Evolutionary conservation across 2,888 invertebrate genomes (phyloP).

Genomic region (Mallateleia sp.): DNA sequence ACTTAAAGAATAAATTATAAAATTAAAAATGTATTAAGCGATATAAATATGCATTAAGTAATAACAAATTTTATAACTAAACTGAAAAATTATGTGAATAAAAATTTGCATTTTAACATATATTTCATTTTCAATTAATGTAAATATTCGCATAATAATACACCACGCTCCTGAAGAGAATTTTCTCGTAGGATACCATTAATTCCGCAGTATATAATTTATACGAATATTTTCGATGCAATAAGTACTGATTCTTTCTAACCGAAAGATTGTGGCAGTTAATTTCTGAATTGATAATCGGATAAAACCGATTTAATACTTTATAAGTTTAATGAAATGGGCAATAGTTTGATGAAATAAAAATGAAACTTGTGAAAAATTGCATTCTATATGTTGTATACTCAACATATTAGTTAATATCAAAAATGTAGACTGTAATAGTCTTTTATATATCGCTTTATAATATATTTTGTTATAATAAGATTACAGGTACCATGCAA

Average conservation of each 20-base stretch:
- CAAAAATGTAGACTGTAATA: conserved; percentile 19
- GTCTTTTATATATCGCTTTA: conserved; percentile 16
- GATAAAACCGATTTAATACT: conserved; percentile 47
- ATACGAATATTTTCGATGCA: conserved; percentile 33
- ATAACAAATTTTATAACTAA: not conserved
- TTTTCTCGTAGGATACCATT: conserved; percentile 25
- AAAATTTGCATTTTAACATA: conserved; percentile 12
- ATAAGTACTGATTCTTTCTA: conserved; percentile 63
- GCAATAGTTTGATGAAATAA: conserved; percentile 21
- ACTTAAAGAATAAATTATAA: not conserved
- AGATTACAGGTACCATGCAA: conserved; percentile 41
- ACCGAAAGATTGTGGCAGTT: conserved; percentile 62
- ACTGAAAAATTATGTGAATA: conserved; percentile 5
- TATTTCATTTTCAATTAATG: conserved; percentile 22
- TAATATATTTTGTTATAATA: conserved; percentile 18
- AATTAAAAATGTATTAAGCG: not conserved
- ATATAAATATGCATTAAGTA: not conserved
- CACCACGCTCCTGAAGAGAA: conserved; percentile 9
- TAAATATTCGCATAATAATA: conserved; percentile 60
- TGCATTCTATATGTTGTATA: conserved; percentile 4
- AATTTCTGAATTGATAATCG: conserved; percentile 21
- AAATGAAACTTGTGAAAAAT: conserved; percentile 7
- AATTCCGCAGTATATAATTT: conserved; percentile 35
- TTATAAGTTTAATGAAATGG: conserved; percentile 29
- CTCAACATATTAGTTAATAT: not conserved